Evolutionary conservation across 2,888 invertebrate genomes (phyloP).

Genomic region (Tachina fera): DNA sequence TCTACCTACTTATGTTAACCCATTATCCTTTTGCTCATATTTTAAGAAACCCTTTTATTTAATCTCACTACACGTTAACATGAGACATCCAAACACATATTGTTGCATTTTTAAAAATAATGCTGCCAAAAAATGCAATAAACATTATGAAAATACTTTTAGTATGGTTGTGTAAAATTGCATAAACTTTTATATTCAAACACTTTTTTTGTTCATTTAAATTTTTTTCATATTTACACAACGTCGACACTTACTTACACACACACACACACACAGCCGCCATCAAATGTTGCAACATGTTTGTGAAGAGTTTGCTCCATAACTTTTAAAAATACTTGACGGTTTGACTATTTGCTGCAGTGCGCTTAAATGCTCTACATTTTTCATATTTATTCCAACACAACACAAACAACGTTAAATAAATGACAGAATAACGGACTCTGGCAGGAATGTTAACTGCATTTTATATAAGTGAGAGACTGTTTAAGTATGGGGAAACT

Average conservation of each 20-base stretch:
- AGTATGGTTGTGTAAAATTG: conserved; percentile 13
- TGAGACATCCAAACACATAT: not conserved
- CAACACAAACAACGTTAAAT: conserved; percentile 36
- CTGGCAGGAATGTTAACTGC: conserved; percentile 58
- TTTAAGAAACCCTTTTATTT: not conserved
- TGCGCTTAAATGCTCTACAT: conserved; percentile 67
- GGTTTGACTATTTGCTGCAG: conserved; percentile 67
- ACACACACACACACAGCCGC: conserved; percentile 3
- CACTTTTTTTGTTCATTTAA: not conserved
- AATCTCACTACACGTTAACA: not conserved
- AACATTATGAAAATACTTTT: not conserved
- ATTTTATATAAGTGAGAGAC: conserved; percentile 41
- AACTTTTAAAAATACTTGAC: conserved; percentile 52
- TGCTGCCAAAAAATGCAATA: conserved; percentile 16
- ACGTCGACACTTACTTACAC: too few species aligned
- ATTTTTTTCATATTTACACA: conserved; percentile 10
- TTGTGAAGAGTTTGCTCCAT: not conserved
- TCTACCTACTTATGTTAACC: not conserved
- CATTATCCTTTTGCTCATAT: not conserved
- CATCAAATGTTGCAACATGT: conserved; percentile 43
- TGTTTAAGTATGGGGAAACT: conserved; percentile 26
- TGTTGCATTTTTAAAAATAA: not conserved
- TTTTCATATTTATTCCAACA: conserved; percentile 56
- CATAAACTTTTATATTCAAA: conserved; percentile 32
- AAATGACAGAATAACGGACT: conserved; percentile 53